Conservation (phyloP, 2,797 vertebrate species). For the Clarias platycephalus region DNA sequence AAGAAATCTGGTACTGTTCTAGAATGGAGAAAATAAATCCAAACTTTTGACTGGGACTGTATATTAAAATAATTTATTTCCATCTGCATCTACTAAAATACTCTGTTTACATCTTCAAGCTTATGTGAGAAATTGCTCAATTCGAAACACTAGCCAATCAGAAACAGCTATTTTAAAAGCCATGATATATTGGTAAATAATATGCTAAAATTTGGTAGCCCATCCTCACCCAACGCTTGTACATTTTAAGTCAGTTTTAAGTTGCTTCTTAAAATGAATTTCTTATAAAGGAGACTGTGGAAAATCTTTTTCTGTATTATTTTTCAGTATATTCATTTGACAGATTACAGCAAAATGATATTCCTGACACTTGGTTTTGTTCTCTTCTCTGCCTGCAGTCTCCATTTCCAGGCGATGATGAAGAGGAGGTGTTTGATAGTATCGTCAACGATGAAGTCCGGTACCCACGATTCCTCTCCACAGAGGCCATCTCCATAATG, state of each 20-base stretch:
- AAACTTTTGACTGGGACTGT: no score
- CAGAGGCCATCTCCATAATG: conserved; percentile 98
- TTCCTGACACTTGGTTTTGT: neutral
- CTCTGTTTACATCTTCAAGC: no score
- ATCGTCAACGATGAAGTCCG: conserved; percentile 99
- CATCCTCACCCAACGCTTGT: neutral
- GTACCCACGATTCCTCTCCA: conserved; percentile 94
- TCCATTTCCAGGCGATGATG: conserved; percentile 96
- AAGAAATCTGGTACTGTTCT: no score
- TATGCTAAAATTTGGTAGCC: neutral
- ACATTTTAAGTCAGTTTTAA: neutral
- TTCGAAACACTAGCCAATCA: neutral
- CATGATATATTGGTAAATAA: neutral
- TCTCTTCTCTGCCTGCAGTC: conserved; percentile 73
- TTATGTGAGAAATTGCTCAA: neutral
- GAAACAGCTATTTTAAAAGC: neutral
- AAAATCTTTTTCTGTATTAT: neutral
- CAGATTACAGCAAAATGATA: neutral
- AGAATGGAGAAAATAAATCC: no score
- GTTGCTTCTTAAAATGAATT: neutral
- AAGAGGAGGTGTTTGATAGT: conserved; percentile 99
- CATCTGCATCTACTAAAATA: no score
- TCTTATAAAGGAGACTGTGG: neutral
- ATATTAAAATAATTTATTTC: no score
- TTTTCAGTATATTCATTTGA: no score